Evolutionary conservation across 2,888 invertebrate genomes (phyloP).

Genomic region (Dryobota labecula): DNA sequence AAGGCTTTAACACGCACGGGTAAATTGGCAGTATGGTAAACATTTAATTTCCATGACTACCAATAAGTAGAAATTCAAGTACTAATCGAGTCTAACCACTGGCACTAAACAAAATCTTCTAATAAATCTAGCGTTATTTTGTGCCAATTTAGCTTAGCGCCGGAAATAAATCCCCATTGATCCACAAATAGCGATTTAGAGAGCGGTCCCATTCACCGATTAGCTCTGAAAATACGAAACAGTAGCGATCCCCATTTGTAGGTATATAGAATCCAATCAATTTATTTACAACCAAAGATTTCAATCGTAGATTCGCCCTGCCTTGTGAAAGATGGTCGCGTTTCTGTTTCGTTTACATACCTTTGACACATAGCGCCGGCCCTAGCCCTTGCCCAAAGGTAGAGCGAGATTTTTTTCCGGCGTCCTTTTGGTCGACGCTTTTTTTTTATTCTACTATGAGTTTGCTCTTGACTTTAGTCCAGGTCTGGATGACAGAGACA

Average conservation of each 20-base stretch:
- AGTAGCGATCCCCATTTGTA: slow-evolving; percentile 44
- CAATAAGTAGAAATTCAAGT: neutral
- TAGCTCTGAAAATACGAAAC: slow-evolving; percentile 54
- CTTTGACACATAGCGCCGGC: no score
- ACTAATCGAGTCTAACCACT: neutral
- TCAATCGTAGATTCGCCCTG: neutral
- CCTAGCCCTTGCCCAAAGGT: no score
- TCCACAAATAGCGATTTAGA: slow-evolving; percentile 58
- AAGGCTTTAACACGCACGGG: no score
- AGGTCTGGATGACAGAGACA: no score
- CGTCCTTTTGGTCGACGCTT: no score
- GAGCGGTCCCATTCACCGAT: slow-evolving; percentile 54
- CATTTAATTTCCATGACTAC: neutral
- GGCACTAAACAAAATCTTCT: slow-evolving; percentile 8
- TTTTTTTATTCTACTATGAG: no score
- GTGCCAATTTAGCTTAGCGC: slow-evolving; percentile 50
- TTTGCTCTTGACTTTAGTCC: no score
- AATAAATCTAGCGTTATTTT: slow-evolving; percentile 41
- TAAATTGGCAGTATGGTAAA: no score
- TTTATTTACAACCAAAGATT: slow-evolving; percentile 49
- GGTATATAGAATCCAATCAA: slow-evolving; percentile 66
- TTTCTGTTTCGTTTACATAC: no score
- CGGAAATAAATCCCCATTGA: slow-evolving; percentile 51
- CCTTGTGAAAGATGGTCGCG: no score
- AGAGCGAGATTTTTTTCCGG: no score